Evolutionary conservation across 2,888 invertebrate genomes (phyloP).

Genomic region (Hirtodrosophila histrioides): DNA sequence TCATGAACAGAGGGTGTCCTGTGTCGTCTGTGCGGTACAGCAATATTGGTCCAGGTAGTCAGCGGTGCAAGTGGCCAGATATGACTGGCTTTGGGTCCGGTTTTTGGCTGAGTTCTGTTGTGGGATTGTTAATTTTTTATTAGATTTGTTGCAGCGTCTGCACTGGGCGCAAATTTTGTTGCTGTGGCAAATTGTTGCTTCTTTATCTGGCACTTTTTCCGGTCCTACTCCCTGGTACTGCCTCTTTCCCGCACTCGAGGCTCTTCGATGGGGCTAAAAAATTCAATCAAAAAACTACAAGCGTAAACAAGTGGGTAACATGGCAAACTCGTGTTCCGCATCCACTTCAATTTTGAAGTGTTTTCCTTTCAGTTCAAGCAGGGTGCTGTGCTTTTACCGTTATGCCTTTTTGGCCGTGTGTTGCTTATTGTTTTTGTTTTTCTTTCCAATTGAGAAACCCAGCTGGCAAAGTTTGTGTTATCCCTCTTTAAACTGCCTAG

Average conservation of each 20-base stretch:
- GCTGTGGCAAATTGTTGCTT: constrained; percentile 64
- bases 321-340: constrained; percentile 55
- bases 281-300: constrained; percentile 73
- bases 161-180: constrained; percentile 52
- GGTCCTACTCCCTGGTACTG: neutral
- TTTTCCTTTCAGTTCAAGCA: constrained; percentile 51
- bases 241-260: neutral
- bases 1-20: constrained; percentile 41
- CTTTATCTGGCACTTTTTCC: neutral
- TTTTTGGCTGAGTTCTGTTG: constrained; percentile 9
- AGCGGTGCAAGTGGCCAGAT: constrained; percentile 42
- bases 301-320: constrained; percentile 71
- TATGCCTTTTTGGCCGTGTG: constrained; percentile 22
- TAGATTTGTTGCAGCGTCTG: constrained; percentile 61
- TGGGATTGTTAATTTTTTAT: constrained; percentile 63
- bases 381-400: constrained; percentile 30
- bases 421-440: constrained; percentile 28
- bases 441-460: constrained; percentile 59
- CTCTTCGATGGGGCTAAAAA: constrained; percentile 25
- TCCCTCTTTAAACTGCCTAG: constrained; percentile 51
- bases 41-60: constrained; percentile 23
- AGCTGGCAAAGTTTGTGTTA: constrained; percentile 47
- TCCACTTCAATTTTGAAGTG: constrained; percentile 58
- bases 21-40: constrained; percentile 14
- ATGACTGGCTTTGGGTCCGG: constrained; percentile 6